phyloP scores from a whole-genome alignment of 2,888 invertebrate species.

The Nasonia oneida region DNA sequence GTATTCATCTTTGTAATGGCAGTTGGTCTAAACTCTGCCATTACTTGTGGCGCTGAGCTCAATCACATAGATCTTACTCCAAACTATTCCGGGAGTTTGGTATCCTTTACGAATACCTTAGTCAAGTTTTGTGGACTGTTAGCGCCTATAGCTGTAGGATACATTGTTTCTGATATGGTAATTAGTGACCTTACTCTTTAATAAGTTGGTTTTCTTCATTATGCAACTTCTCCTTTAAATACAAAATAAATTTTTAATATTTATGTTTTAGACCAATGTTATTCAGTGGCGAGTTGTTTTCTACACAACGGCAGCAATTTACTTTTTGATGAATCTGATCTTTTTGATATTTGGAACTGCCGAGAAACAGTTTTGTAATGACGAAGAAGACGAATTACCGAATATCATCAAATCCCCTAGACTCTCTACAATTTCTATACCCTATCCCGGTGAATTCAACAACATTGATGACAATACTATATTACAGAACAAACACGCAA shows the following conservation, averaged over 20 bases:
- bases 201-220: neutral
- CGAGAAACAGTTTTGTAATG: conserved; percentile 36
- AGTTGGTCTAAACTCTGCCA: conserved; percentile 74
- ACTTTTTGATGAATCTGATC: conserved; percentile 82
- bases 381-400: neutral
- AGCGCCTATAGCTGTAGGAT: conserved; percentile 77
- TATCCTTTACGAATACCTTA: conserved; percentile 80
- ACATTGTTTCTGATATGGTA: conserved; percentile 74
- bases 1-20: conserved; percentile 71
- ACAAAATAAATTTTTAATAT: neutral
- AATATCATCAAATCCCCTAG: neutral
- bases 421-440: conserved; percentile 65
- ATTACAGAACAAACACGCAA: too few species aligned
- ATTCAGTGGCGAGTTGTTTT: conserved; percentile 84
- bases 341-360: conserved; percentile 78
- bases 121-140: conserved; percentile 78
- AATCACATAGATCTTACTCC: conserved; percentile 80
- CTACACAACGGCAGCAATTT: conserved; percentile 83
- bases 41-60: conserved; percentile 76
- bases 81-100: conserved; percentile 79
- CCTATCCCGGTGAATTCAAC: neutral
- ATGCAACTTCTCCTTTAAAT: neutral
- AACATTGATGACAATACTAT: neutral
- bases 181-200: neutral
- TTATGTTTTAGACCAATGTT: conserved; percentile 79